Evolutionary conservation across 2,888 invertebrate species (phyloP).

Genomic region (Acleris sparsana): DNA sequence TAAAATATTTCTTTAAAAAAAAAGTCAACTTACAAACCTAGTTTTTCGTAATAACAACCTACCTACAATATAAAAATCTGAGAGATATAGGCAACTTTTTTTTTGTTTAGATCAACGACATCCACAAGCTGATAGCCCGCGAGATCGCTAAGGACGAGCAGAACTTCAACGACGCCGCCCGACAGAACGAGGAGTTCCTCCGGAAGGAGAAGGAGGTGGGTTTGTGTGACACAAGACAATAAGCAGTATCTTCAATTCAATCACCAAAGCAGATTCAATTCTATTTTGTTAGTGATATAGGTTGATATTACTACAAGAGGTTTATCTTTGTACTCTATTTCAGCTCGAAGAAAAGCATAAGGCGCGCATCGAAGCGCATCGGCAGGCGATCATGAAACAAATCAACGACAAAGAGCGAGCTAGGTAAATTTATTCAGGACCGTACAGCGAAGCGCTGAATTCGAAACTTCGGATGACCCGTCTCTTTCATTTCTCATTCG

Average conservation of each 20-base stretch:
- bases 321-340: constrained; percentile 20
- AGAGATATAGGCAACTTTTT: background rate
- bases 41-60: no score
- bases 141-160: constrained; percentile 86
- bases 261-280: no score
- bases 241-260: no score
- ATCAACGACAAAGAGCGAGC: constrained; percentile 88
- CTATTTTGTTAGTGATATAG: no score
- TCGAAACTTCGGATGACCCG: no score
- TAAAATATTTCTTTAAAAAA: no score
- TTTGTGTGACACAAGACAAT: background rate
- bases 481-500: no score
- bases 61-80: no score
- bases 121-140: constrained; percentile 85
- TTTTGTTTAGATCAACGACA: constrained; percentile 81
- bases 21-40: no score
- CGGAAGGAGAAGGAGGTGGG: constrained; percentile 75
- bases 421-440: constrained; percentile 54
- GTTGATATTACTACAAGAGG: no score
- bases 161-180: constrained; percentile 83
- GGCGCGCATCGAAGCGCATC: constrained; percentile 79
- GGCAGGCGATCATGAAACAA: constrained; percentile 86
- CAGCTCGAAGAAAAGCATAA: constrained; percentile 80
- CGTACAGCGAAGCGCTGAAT: no score
- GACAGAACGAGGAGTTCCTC: constrained; percentile 81